Conservation (phyloP, 2,113 vertebrate species). For the Jacana jacana region DNA sequence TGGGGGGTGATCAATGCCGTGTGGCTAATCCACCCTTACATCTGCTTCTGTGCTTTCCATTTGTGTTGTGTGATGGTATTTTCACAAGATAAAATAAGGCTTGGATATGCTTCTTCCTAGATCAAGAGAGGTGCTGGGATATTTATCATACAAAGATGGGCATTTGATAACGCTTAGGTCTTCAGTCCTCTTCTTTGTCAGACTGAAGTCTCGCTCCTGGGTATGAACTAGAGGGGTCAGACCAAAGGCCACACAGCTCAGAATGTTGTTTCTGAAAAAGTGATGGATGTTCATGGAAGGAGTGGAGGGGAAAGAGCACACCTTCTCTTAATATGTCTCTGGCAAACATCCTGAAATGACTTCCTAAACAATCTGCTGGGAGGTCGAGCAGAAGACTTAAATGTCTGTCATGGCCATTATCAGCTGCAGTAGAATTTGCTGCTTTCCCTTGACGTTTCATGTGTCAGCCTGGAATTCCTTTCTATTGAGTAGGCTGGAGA, state of each 20-base stretch:
- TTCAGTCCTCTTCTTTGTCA: neutral
- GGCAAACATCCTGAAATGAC: neutral
- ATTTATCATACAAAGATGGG: neutral
- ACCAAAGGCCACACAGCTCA: neutral
- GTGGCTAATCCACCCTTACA: neutral
- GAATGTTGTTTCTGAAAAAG: neutral
- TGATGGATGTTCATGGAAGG: neutral
- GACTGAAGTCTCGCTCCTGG: neutral
- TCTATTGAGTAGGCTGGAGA: neutral
- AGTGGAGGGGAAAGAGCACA: neutral
- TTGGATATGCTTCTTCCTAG: neutral
- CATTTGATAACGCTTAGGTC: neutral
- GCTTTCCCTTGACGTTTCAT: neutral
- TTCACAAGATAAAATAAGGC: neutral
- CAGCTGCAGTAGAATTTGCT: neutral
- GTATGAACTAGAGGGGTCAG: neutral
- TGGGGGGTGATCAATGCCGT: neutral
- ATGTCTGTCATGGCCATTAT: accelerated
- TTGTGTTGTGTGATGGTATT: neutral
- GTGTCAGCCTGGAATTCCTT: neutral
- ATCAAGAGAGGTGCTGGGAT: neutral
- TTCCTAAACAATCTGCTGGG: neutral
- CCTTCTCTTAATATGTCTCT: neutral
- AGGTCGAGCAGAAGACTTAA: neutral
- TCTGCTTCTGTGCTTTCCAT: neutral